Evolutionary conservation across 2,113 vertebrate genomes (phyloP), one percentile per base, ranked within the genome.

Genomic region (Chloropsis hardwickii): DNA sequence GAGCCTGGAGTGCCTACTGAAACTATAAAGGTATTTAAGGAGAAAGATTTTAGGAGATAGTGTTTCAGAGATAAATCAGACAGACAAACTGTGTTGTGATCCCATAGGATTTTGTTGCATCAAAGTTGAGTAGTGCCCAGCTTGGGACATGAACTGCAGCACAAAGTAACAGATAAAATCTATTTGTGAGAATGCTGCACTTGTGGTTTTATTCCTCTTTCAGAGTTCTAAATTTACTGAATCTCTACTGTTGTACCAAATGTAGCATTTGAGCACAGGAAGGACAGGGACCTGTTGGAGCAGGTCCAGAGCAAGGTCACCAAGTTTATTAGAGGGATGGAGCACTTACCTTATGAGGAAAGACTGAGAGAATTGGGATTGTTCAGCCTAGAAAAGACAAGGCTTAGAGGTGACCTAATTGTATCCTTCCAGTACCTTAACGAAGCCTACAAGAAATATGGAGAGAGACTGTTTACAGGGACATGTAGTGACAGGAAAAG

Each of bases 1-100:
- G 99, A 99, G 83, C 99, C 99, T 44, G 99, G 99, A 88, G 99
- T 99, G 54, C 99, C 99, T 67, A 98, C 98, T 39, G 99, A 99
- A 98, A 99, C 99, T 78, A 99, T 99, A 97, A 99, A 99, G 99
- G 99, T 99, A 98, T 90, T n/a, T 81, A 90, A 91, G 24, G 53
- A 81, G 54, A 87, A 70, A 58, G 37, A 86, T 82, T 70, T 51
- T 56, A 60, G 31, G 31, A 50, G 20, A 5, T 88, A 37, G 35
- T 79, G 56, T 84, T 95, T 94, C 70, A 86, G 73, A 57, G 29
- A 28, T 58, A 65, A 88, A 76, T 90, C 35, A 39, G 44, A 57
- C 40, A 73, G 65, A 35, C 18, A 53, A 73, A 69, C 22, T 54
- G 10, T 3, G 0, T 80, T 93, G 64, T 62, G 27, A 33, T 94